Evolutionary conservation across 2,113 vertebrate species (phyloP).

Genomic region (Anguilla japonica): DNA sequence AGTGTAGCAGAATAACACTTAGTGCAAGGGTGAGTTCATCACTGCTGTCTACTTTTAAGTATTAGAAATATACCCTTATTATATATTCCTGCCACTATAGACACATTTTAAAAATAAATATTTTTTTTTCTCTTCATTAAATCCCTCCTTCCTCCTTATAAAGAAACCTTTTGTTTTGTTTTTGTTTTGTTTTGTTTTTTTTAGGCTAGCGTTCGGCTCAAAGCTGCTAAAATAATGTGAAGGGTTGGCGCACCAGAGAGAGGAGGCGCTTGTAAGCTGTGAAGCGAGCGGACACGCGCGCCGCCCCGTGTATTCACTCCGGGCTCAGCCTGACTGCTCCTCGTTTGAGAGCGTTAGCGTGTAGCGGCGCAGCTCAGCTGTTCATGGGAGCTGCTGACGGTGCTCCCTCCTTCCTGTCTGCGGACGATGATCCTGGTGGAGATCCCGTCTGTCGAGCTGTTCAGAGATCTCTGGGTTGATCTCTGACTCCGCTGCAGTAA

Average conservation of each 20-base stretch:
- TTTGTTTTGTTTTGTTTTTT: background rate
- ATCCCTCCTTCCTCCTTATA: background rate
- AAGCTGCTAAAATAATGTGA: background rate
- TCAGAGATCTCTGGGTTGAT: no score
- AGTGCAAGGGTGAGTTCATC: slow-evolving; percentile 50
- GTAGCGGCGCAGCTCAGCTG: background rate
- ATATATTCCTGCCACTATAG: slow-evolving; percentile 20
- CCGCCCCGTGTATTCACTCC: slow-evolving; percentile 33
- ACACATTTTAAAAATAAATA: slow-evolving; percentile 13
- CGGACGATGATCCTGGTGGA: background rate
- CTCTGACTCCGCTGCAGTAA: no score
- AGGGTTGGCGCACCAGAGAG: slow-evolving; percentile 14
- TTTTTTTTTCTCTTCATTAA: slow-evolving; percentile 11
- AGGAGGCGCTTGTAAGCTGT: background rate
- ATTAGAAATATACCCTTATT: background rate
- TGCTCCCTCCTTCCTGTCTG: background rate
- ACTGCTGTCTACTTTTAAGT: slow-evolving; percentile 34
- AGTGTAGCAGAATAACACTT: slow-evolving; percentile 57
- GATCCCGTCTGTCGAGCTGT: no score
- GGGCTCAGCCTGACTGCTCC: background rate
- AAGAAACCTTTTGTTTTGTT: background rate
- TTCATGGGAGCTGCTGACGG: no score
- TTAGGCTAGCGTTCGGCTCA: background rate
- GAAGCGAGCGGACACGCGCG: background rate
- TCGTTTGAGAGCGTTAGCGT: background rate